Base-by-base conservation (phyloP, 2,113 vertebrate genomes). In the Chitala chitala region DNA sequence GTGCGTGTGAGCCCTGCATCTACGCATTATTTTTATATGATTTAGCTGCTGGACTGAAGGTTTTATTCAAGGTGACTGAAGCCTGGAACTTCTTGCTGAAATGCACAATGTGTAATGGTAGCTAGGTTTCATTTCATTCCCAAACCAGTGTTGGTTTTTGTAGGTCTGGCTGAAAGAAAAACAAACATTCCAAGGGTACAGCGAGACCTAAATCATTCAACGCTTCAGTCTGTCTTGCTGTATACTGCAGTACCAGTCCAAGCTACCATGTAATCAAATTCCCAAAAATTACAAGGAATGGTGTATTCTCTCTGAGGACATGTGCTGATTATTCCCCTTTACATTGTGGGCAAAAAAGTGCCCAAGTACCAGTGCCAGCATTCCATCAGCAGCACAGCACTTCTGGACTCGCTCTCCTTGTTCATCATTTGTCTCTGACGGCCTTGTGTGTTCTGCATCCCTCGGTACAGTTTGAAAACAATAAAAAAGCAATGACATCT, bases 401-500 rank as follows among this genome's bases (percentile, higher is more conserved):
- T 33, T 26, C 66, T 51, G 2, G 58, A 17, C 31, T 33, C 1
- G 12, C 29, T 20, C 4, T 61, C 66, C 56, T 40, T 40, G 71
- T 74, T 73, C n/a, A n/a, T 3, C 12, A 22, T 22, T 6, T 13
- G 20, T 26, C 64, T 48, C 22, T 29, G n/a, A n/a, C n/a, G n/a
- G n/a, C 58, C 58, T 36, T 20, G 7, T 1, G 17, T 0, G 17
- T 31, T 38, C 2, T 7, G 26, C 12, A 20, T 46, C 36, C 38
- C 38, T 22, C 73, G 65, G 72, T 74, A 78, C 82, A 81, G 81
- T 85, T 86, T 84, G 83, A 80, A 87, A 88, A 89, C 86, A 88
- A 89, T 86, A 83, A 85, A 84, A 87, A 83, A 86, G 40, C 22
- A 87, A 88, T 89, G 85, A 79, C 78, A 88, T 85, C 86, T 91